phyloP scores from a whole-genome alignment of 2,888 invertebrate species.

The Apocheima hispidaria region DNA sequence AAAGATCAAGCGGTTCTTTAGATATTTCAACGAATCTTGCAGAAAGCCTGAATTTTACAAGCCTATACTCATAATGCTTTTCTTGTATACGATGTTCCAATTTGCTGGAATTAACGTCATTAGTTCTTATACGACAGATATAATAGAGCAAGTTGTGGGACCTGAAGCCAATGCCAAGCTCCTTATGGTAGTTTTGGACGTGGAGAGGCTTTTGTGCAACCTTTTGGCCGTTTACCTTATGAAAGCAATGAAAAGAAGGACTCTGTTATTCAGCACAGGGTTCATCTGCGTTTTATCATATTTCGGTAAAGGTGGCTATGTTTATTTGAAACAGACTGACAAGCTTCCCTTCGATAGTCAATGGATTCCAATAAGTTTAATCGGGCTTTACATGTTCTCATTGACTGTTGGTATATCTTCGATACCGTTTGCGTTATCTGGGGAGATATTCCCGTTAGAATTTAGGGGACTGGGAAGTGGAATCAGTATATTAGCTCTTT shows the following conservation, averaged over 20 bases:
- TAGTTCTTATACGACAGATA: slow-evolving; percentile 89
- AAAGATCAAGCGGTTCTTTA: slow-evolving; percentile 56
- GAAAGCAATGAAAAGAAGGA: slow-evolving; percentile 86
- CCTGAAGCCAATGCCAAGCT: slow-evolving; percentile 87
- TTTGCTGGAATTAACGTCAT: slow-evolving; percentile 90
- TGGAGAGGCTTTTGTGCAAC: slow-evolving; percentile 87
- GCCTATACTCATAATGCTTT: slow-evolving; percentile 86
- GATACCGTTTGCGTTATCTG: slow-evolving; percentile 90
- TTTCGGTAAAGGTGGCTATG: slow-evolving; percentile 79
- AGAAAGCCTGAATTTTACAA: slow-evolving; percentile 85
- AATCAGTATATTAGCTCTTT: slow-evolving; percentile 87
- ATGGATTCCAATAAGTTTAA: slow-evolving; percentile 79
- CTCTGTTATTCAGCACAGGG: slow-evolving; percentile 86
- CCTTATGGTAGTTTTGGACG: slow-evolving; percentile 88
- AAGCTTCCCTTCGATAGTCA: slow-evolving; percentile 67
- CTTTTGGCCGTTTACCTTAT: slow-evolving; percentile 87
- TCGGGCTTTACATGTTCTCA: slow-evolving; percentile 86
- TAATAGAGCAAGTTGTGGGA: slow-evolving; percentile 86
- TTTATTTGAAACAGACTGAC: slow-evolving; percentile 68
- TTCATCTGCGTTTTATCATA: slow-evolving; percentile 86
- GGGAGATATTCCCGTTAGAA: slow-evolving; percentile 89
- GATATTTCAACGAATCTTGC: slow-evolving; percentile 62
- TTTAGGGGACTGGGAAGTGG: slow-evolving; percentile 89
- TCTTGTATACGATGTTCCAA: slow-evolving; percentile 88
- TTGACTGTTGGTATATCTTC: slow-evolving; percentile 87